A percentile compares a stretch with the other conserved stretches of the same genome.
These are phyloP conservation scores for Lottia scabra DNA, from an alignment of 2,888 invertebrate species.

Conservation along the genomic window DNA sequence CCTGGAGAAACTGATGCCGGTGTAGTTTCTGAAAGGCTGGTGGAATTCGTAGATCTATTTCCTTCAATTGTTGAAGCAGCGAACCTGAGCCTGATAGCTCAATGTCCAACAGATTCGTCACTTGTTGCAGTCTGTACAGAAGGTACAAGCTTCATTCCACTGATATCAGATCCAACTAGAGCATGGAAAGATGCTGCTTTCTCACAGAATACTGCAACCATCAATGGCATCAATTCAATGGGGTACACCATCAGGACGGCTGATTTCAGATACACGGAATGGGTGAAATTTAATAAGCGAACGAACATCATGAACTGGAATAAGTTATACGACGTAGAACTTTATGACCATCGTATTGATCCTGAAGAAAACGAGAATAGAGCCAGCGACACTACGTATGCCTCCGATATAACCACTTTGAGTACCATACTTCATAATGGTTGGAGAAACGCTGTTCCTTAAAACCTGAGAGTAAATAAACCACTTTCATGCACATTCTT, in stretches of 20 bases:
- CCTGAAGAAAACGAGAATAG: conserved; percentile 80
- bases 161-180: conserved; percentile 25
- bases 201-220: conserved; percentile 35
- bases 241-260: conserved; percentile 40
- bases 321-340: conserved; percentile 81
- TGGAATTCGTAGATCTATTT: conserved; percentile 49
- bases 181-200: conserved; percentile 31
- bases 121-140: conserved; percentile 33
- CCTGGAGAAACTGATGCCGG: conserved; percentile 42
- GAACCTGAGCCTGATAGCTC: conserved; percentile 26
- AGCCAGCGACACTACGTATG: conserved; percentile 68
- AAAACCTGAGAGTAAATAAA: not conserved
- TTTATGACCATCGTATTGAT: conserved; percentile 82
- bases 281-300: conserved; percentile 14
- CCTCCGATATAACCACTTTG: not conserved
- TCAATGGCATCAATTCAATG: conserved; percentile 31
- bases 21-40: conserved; percentile 35
- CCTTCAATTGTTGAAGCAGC: conserved; percentile 49
- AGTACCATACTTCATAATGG: not conserved
- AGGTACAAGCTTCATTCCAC: conserved; percentile 38
- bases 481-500: no score
- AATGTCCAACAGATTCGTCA: conserved; percentile 36
- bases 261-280: conserved; percentile 26
- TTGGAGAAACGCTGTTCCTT: not conserved
- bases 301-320: conserved; percentile 79